Conservation (phyloP, 2,113 vertebrate species). For the Deroptyus accipitrinus region DNA sequence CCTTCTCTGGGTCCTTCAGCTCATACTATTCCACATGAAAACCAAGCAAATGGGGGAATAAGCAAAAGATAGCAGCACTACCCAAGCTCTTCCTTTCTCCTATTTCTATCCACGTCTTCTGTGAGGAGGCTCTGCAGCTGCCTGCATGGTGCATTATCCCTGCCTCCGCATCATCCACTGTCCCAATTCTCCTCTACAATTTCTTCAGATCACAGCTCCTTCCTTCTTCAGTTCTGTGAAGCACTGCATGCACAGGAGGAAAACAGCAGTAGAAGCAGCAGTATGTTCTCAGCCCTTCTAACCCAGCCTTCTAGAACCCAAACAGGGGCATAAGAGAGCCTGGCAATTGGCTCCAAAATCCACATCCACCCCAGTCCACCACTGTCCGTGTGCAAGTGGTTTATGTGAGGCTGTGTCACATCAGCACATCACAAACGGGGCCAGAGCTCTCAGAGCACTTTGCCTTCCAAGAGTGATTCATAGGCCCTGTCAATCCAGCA, state of each 20-base stretch:
- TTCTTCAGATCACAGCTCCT: neutral
- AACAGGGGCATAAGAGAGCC: neutral
- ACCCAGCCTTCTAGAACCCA: neutral
- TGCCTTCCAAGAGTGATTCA: conserved; percentile 60
- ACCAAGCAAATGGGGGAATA: neutral
- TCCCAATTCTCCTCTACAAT: neutral
- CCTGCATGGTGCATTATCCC: neutral
- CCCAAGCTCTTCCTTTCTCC: neutral
- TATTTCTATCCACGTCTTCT: neutral
- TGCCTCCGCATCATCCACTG: neutral
- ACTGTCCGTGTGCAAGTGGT: neutral
- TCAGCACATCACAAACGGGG: neutral
- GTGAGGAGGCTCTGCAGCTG: neutral
- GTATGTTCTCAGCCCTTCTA: neutral
- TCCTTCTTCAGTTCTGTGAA: neutral
- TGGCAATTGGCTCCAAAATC: neutral
- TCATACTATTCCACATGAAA: neutral
- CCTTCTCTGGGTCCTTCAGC: neutral
- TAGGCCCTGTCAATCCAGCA: conserved; percentile 51
- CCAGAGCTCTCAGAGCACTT: neutral
- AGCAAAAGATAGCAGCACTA: neutral
- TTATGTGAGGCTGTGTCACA: neutral
- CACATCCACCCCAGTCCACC: neutral
- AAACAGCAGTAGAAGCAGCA: neutral
- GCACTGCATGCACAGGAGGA: neutral